Percentiles rank a stretch among this genome's conserved stretches.
Evolutionary conservation across 2,888 invertebrate species (phyloP).

Genomic region (Synergus japonicus): DNA sequence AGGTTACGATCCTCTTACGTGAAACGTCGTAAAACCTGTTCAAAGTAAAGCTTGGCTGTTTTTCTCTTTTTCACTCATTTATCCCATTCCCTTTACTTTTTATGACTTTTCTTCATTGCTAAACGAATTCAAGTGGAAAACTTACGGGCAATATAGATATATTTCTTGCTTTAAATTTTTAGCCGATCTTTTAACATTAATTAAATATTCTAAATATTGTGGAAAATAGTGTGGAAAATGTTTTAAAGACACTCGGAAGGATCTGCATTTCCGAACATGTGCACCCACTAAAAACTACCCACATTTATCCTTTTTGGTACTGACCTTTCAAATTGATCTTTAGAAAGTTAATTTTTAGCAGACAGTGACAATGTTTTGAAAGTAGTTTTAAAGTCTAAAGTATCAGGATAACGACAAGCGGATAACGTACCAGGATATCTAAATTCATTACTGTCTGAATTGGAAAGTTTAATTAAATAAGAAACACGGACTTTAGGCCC

Average conservation of each 20-base stretch:
- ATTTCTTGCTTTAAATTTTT: neutral
- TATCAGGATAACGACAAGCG: slow-evolving; percentile 5
- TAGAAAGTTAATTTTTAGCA: neutral
- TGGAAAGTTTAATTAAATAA: slow-evolving; percentile 72
- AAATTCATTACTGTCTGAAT: slow-evolving; percentile 69
- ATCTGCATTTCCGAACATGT: no score
- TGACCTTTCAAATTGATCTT: neutral
- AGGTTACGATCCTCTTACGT: slow-evolving; percentile 39
- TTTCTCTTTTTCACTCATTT: slow-evolving; percentile 9
- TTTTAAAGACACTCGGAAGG: no score
- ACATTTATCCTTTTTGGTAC: neutral
- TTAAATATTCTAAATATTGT: neutral
- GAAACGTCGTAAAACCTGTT: slow-evolving; percentile 34
- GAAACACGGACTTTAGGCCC: slow-evolving; percentile 54
- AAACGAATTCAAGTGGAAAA: neutral
- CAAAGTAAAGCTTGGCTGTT: slow-evolving; percentile 22
- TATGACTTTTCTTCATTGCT: neutral
- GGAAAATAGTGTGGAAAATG: no score
- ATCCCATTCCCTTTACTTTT: neutral
- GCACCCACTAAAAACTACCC: no score
- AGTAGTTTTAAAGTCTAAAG: slow-evolving; percentile 30
- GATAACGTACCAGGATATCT: slow-evolving; percentile 61
- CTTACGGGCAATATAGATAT: neutral
- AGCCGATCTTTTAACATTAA: neutral
- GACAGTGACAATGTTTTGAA: slow-evolving; percentile 15